Base-by-base conservation (phyloP, 2,113 vertebrate genomes). In the Lipophrys pholis region DNA sequence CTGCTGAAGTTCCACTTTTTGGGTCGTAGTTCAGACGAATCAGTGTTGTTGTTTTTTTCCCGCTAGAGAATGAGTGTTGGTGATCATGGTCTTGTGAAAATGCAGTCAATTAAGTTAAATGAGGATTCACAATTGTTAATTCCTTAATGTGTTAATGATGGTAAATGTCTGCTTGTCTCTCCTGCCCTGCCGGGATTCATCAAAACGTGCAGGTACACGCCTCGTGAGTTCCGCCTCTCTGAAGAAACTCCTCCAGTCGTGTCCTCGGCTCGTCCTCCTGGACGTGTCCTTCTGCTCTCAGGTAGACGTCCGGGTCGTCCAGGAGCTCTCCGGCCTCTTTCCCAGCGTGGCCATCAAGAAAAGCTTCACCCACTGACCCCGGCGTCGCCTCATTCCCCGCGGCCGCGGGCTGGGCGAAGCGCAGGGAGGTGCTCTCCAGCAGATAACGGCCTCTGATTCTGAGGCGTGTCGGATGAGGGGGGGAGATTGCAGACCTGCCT, bases 271-370 rank as follows among this genome's bases (percentile, higher is more conserved):
- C 17, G 93, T 94, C 60, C 93, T 99, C 76, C 93, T 99, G 16
- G 98, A 99, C 50, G 95, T 99, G 81, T 99, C 98, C 90, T 99
- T 99, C 94, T 99, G 98, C 91, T 99, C 97, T 0, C 97, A 99
- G 91, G 95, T 99, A 54, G 98, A 99, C 93, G 96, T 93, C 62
- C 94, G 95, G 78, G 92, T 94, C 14, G 95, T 98, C 52, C 94
- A 98, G 59, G 98, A 99, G 86, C 93, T 99, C 73, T 94, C 91
- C 46, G 89, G 91, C 64, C 94, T 90, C 85, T 99, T 97, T 77
- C 97, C 97, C 57, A 95, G 94, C 5, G 96, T 99, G 67, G 93
- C 94, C 89, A 98, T 99, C 89, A 99, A 99, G 88, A 98, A 97
- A 91, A 99, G 98, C 88, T 99, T 98, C 91, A 99, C 97, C 77